Conservation (phyloP, 2,888 invertebrate species). For the Hydraecia micacea region DNA sequence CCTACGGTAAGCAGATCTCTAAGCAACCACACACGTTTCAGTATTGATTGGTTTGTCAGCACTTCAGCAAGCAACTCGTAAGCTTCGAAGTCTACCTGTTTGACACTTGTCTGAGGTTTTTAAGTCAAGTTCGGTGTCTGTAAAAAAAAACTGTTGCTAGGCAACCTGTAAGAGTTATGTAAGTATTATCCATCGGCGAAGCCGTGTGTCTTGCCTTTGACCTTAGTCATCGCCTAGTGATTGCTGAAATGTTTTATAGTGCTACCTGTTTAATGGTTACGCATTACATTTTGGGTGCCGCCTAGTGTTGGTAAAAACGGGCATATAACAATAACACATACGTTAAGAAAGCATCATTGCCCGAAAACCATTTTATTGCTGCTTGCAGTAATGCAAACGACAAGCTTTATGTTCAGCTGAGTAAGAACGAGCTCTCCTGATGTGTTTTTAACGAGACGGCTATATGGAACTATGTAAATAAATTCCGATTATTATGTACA, state of each 20-base stretch:
- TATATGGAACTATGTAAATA: slow-evolving; percentile 49
- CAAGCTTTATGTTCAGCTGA: slow-evolving; percentile 33
- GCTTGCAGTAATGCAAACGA: slow-evolving; percentile 29
- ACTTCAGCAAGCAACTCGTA: background rate
- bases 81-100: background rate
- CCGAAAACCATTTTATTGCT: slow-evolving; percentile 26
- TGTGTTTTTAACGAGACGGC: slow-evolving; percentile 57
- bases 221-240: background rate
- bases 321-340: slow-evolving; percentile 7
- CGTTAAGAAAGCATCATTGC: slow-evolving; percentile 15
- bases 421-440: slow-evolving; percentile 28
- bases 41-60: background rate
- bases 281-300: background rate
- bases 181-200: background rate
- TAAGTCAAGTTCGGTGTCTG: background rate
- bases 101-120: background rate
- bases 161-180: background rate
- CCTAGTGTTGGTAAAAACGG: background rate
- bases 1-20: background rate
- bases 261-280: background rate
- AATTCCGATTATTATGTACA: slow-evolving; percentile 52
- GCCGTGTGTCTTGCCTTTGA: background rate
- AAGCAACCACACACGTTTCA: background rate
- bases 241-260: background rate
- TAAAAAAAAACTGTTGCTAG: background rate